Percentiles rank a stretch among this genome's conserved stretches.
phyloP scores from a whole-genome alignment of 2,888 invertebrate species.

The Netelia melanura region DNA sequence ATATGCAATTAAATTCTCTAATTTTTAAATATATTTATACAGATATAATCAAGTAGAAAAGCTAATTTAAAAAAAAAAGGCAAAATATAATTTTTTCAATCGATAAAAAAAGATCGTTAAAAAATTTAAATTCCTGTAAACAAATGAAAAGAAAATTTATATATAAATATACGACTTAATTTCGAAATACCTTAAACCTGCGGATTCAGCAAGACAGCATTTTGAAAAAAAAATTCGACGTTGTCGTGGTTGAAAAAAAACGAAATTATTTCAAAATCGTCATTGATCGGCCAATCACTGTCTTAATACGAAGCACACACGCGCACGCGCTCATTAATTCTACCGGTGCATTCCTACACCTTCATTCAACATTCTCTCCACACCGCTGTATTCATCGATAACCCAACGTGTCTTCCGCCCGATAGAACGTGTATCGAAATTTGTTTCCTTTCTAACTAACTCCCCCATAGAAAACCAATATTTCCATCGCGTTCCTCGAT shows the following conservation, averaged over 20 bases:
- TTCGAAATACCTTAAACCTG: background rate
- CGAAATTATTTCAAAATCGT: background rate
- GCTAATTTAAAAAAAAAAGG: no score
- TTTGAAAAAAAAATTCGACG: background rate
- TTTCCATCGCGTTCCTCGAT: background rate
- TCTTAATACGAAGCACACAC: background rate
- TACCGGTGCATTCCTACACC: constrained; percentile 1
- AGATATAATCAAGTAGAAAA: no score
- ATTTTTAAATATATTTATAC: no score
- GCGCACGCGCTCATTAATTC: constrained; percentile 28
- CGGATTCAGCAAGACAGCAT: background rate
- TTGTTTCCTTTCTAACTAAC: background rate
- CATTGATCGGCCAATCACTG: background rate
- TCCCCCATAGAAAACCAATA: background rate
- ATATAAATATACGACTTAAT: background rate
- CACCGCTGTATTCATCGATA: background rate
- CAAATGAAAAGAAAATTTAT: no score
- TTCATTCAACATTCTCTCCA: background rate
- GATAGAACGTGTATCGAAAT: background rate
- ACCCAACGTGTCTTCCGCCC: constrained; percentile 42
- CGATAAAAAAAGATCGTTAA: no score
- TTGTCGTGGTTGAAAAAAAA: no score
- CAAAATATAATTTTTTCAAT: no score
- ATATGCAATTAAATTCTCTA: no score
- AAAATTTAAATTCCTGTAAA: no score